A percentile compares a stretch with the other conserved stretches of the same genome.
These are phyloP conservation scores for Ameiurus melas DNA, from an alignment of 2,113 vertebrate species.

Conservation along the genomic window DNA sequence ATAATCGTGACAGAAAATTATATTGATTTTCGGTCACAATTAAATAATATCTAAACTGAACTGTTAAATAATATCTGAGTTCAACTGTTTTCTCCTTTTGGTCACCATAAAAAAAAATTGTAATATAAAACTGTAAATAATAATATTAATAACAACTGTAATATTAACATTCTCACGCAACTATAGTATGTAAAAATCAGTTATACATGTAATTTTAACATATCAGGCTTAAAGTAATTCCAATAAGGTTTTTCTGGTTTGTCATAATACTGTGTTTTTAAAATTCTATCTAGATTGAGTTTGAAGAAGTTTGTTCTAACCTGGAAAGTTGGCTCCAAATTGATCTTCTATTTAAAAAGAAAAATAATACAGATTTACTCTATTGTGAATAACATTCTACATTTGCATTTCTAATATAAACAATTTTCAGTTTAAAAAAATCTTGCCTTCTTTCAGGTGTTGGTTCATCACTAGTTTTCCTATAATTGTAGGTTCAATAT, in stretches of 20 bases:
- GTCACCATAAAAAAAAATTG: not conserved
- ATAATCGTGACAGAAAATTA: not conserved
- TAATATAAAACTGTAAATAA: not conserved
- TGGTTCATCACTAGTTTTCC: not conserved
- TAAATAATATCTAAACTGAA: not conserved
- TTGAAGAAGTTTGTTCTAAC: not conserved
- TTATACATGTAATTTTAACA: not conserved
- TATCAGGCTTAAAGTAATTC: not conserved
- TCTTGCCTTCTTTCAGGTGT: conserved; percentile 7
- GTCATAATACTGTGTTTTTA: not conserved
- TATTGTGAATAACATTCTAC: not conserved
- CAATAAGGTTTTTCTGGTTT: not conserved
- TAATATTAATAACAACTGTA: not conserved
- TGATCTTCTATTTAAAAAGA: conserved; percentile 17
- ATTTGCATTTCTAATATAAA: not conserved
- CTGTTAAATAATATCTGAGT: not conserved
- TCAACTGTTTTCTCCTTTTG: not conserved
- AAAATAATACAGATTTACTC: not conserved
- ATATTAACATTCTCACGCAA: not conserved
- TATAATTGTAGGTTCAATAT: too few species aligned
- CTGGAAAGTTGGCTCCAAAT: conserved; percentile 27
- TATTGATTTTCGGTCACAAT: not conserved
- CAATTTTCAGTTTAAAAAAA: not conserved
- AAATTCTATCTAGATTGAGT: not conserved
- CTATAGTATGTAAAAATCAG: not conserved